A percentile compares a stretch with the other conserved stretches of the same genome.
phyloP scores from a whole-genome alignment of 92 coral and sea anemone species.

The Meandrina meandrites region DNA sequence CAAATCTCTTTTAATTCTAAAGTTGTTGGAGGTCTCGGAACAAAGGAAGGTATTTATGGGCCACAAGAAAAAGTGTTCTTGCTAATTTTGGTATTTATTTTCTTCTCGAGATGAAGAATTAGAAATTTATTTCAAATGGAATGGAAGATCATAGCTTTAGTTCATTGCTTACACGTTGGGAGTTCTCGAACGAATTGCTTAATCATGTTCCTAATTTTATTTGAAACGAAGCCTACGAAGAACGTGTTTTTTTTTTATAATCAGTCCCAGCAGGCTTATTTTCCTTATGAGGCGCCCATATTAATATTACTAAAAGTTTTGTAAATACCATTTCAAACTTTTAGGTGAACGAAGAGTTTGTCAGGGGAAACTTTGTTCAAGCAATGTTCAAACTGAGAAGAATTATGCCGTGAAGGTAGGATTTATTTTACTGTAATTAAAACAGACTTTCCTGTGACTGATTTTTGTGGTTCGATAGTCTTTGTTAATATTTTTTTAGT shows the following conservation, averaged over 20 bases:
- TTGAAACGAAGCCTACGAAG: background rate
- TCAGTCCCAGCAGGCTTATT: conserved; percentile 22
- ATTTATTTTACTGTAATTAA: background rate
- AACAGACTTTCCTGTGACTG: conserved; percentile 6
- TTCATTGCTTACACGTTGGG: background rate
- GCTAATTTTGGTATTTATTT: background rate
- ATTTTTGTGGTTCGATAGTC: conserved; percentile 9
- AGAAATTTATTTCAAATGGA: background rate
- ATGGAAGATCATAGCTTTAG: background rate
- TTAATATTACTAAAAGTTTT: background rate
- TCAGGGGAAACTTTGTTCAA: conserved; percentile 76
- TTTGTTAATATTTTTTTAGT: background rate
- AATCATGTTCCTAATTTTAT: background rate
- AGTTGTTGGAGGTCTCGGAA: conserved; percentile 17
- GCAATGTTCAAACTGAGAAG: conserved; percentile 66
- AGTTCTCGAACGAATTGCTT: background rate
- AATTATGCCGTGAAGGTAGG: conserved; percentile 78
- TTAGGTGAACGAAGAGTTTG: conserved; percentile 47
- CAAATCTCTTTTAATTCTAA: conserved; percentile 23
- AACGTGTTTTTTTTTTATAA: background rate
- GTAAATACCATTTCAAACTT: conserved; percentile 3
- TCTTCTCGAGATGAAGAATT: background rate
- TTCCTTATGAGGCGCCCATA: conserved; percentile 19
- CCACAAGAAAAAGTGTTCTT: background rate
- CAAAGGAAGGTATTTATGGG: conserved; percentile 3